Conservation (phyloP, 2,113 vertebrate species). For the Seriola rivoliana region DNA sequence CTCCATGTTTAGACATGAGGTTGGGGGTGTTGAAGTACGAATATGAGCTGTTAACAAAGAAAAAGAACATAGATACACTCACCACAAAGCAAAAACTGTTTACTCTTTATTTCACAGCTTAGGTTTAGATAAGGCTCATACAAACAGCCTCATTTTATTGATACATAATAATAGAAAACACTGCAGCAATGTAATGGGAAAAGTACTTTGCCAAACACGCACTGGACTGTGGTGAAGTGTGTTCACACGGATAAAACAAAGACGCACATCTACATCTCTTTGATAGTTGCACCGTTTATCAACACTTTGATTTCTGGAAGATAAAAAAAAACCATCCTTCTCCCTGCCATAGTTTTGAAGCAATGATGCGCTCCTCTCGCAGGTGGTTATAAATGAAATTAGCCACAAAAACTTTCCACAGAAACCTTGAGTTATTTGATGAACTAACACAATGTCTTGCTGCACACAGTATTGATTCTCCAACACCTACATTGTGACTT, state of each 20-base stretch:
- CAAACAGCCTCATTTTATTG: slow-evolving; percentile 29
- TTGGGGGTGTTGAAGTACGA: slow-evolving; percentile 16
- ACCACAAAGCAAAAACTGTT: slow-evolving; percentile 24
- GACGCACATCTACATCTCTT: slow-evolving; percentile 12
- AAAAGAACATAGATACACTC: slow-evolving; percentile 9
- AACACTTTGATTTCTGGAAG: slow-evolving; percentile 24
- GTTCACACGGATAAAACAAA: slow-evolving; percentile 18
- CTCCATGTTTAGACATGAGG: not conserved
- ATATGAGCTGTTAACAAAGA: slow-evolving; percentile 1
- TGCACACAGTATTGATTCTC: not conserved
- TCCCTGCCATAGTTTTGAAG: not conserved
- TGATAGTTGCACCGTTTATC: not conserved
- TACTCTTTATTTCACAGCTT: slow-evolving; percentile 29
- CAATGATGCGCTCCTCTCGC: not conserved
- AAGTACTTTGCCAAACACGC: slow-evolving; percentile 16
- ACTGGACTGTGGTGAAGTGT: slow-evolving; percentile 14
- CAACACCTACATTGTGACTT: no score
- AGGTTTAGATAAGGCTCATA: slow-evolving; percentile 27
- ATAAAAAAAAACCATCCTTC: not conserved
- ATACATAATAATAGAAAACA: slow-evolving; percentile 40
- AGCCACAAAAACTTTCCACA: not conserved
- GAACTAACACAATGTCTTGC: not conserved
- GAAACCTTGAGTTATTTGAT: not conserved
- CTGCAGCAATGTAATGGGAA: slow-evolving; percentile 18
- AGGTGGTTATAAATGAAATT: not conserved